Conservation (phyloP, 2,797 vertebrate genomes). For the Spinus olivaceus region DNA sequence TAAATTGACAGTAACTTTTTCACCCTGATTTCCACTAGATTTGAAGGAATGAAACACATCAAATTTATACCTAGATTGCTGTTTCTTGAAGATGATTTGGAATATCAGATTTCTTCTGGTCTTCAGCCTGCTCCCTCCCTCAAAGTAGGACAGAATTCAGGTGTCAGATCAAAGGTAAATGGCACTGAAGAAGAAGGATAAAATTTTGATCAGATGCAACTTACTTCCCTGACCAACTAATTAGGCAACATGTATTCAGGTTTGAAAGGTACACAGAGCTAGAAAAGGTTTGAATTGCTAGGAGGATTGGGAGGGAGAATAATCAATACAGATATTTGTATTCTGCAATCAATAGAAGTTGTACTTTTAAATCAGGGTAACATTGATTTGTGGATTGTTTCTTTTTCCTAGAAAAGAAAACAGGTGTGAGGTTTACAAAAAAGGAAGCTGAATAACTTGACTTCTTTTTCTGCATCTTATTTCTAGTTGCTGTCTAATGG, state of each 20-base stretch:
- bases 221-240: neutral
- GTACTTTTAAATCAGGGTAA: constrained; percentile 12
- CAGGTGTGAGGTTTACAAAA: neutral
- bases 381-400: neutral
- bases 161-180: neutral
- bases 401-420: neutral
- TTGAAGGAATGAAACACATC: neutral
- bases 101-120: neutral
- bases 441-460: neutral
- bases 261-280: neutral
- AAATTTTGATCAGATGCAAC: neutral
- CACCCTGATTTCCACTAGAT: neutral
- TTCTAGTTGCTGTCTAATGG: neutral
- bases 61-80: neutral
- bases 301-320: neutral
- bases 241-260: neutral
- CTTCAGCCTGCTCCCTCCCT: neutral
- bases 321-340: constrained; percentile 31
- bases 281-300: neutral
- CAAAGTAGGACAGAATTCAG: neutral
- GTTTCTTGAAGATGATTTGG: neutral
- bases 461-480: neutral
- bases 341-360: constrained; percentile 8
- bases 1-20: neutral
- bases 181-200: neutral